A percentile compares a stretch with the other conserved stretches of the same genome.
These are phyloP conservation scores for Diplodus puntazzo DNA, from an alignment of 2,797 vertebrate species.

Conservation along the genomic window DNA sequence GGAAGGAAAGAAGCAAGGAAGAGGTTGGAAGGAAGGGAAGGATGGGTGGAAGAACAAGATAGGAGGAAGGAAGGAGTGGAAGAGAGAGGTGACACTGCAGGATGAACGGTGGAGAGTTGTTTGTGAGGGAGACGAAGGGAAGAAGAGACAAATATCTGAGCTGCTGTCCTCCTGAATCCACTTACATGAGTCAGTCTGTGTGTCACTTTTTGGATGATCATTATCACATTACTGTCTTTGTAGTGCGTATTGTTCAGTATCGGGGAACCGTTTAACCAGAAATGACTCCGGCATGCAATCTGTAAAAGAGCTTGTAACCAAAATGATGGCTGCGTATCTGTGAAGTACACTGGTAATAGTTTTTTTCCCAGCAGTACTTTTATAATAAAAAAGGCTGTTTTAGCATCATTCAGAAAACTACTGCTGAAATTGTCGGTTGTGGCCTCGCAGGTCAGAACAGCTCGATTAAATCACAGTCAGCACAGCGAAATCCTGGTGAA, in stretches of 20 bases:
- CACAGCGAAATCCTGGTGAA: too few species aligned
- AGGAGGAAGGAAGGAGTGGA: neutral
- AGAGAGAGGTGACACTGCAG: neutral
- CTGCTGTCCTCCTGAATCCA: constrained; percentile 9
- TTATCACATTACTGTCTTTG: neutral
- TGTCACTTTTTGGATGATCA: neutral
- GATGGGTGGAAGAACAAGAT: too few species aligned
- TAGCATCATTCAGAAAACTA: neutral
- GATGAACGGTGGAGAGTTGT: neutral
- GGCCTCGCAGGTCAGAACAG: neutral
- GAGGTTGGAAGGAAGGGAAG: too few species aligned
- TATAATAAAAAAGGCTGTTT: neutral
- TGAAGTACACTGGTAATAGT: too few species aligned
- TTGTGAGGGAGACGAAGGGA: neutral
- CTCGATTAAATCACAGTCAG: neutral
- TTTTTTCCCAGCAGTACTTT: neutral
- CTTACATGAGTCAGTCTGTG: neutral
- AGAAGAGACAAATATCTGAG: neutral
- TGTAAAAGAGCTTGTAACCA: neutral
- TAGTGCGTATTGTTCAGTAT: neutral
- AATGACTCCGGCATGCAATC: neutral
- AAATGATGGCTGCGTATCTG: too few species aligned
- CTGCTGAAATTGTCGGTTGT: neutral
- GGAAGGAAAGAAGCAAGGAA: too few species aligned
- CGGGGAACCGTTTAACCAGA: too few species aligned